Percentiles rank a stretch among this genome's conserved stretches.
Evolutionary conservation across 2,113 vertebrate genomes (phyloP).

Genomic region (Oophaga pumilio): DNA sequence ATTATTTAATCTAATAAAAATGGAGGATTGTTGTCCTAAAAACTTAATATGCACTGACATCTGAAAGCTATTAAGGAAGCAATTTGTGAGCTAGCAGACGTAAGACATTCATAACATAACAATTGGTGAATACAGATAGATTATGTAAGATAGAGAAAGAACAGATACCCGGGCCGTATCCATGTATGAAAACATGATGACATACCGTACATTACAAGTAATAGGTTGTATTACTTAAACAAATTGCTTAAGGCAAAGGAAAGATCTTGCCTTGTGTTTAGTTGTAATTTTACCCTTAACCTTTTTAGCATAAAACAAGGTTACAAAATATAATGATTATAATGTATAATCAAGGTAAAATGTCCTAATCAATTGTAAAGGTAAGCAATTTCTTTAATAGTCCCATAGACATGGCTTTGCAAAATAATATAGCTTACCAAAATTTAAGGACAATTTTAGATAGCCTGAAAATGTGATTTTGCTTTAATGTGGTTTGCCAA

Average conservation of each 20-base stretch:
- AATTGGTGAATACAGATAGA: constrained; percentile 53
- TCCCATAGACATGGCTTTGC: no score
- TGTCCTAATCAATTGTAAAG: background rate
- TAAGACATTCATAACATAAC: constrained; percentile 55
- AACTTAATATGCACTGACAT: constrained; percentile 56
- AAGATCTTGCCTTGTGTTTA: background rate
- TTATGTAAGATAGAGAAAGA: constrained; percentile 55
- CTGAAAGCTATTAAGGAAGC: constrained; percentile 56
- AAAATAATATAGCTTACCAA: background rate
- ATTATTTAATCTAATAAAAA: constrained; percentile 59
- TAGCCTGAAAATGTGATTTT: no score
- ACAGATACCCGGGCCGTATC: constrained; percentile 45
- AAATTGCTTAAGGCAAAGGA: constrained; percentile 51
- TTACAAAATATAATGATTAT: constrained; percentile 7
- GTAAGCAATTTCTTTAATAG: background rate
- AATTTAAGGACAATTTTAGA: background rate
- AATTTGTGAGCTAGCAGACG: constrained; percentile 37
- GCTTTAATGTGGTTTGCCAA: no score
- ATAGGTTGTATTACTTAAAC: constrained; percentile 47
- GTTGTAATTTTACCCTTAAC: constrained; percentile 19
- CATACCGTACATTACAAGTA: constrained; percentile 43
- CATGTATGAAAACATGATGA: constrained; percentile 50
- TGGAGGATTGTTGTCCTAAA: constrained; percentile 49
- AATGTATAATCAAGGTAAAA: background rate
- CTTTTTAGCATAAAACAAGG: background rate